Conservation (phyloP, 1,140 invertebrate genomes). For the Polypedilum pembai region DNA sequence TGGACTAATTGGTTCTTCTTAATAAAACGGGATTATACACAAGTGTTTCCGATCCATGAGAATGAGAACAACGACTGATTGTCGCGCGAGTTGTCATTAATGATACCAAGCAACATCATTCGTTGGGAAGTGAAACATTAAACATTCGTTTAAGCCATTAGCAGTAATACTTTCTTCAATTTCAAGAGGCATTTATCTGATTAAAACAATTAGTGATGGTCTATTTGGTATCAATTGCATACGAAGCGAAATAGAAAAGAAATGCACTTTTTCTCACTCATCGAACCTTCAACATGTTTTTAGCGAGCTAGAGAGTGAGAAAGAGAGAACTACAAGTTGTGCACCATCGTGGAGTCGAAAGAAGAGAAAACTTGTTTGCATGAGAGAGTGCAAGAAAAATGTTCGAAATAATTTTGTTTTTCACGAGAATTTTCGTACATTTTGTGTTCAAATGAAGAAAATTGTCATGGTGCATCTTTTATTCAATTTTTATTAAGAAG, state of each 20-base stretch:
- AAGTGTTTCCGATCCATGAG: not conserved
- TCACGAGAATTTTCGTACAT: too few relatives aligned
- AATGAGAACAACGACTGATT: conserved; percentile 8
- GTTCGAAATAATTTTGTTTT: too few relatives aligned
- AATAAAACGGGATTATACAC: not conserved
- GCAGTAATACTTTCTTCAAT: not conserved
- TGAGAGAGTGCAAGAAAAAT: too few relatives aligned
- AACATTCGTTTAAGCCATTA: not conserved
- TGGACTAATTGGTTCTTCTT: not conserved
- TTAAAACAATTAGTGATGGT: conserved; percentile 21
- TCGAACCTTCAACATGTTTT: conserved; percentile 1
- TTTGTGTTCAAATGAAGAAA: too few relatives aligned
- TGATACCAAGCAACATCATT: not conserved
- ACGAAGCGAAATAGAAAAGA: not conserved
- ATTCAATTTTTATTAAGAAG: too few relatives aligned
- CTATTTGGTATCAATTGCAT: conserved; percentile 26
- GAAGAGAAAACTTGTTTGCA: conserved; percentile 8
- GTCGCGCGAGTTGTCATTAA: not conserved
- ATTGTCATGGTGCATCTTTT: too few relatives aligned
- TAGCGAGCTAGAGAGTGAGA: not conserved
- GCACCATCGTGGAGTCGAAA: not conserved
- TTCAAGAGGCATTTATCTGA: conserved; percentile 1
- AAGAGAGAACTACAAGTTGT: too few relatives aligned
- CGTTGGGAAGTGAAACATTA: conserved; percentile 10
- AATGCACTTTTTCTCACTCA: not conserved